These are phyloP conservation scores for Acropora tenuis DNA, from an alignment of 64 coral and sea anemone species.

Conservation along the genomic window DNA sequence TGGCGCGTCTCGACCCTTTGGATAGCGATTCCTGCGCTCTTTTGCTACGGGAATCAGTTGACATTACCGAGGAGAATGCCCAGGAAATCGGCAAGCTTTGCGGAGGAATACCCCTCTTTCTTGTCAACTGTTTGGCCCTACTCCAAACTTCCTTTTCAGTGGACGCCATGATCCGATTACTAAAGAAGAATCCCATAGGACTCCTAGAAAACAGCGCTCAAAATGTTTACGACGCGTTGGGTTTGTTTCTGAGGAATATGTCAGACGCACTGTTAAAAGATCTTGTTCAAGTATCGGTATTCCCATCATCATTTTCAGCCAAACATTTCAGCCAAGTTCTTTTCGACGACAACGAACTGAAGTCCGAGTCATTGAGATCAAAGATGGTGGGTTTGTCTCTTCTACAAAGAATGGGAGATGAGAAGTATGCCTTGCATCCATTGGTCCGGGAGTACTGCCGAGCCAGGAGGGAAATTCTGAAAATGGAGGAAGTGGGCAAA, in stretches of 20 bases:
- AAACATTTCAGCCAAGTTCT: neutral
- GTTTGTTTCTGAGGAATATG: neutral
- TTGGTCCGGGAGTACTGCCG: neutral
- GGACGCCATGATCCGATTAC: neutral
- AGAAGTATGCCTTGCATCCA: neutral
- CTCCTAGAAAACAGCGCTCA: neutral
- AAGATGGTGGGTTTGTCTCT: neutral
- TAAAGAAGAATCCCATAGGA: neutral
- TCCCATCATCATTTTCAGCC: neutral
- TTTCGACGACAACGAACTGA: neutral
- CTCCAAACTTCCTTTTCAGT: neutral
- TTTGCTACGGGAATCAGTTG: neutral
- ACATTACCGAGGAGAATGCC: neutral
- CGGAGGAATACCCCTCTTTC: neutral
- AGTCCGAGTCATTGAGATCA: neutral
- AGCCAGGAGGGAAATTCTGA: neutral
- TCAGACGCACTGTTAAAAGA: neutral
- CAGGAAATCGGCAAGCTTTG: neutral
- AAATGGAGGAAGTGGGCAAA: neutral
- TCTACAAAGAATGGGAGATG: neutral
- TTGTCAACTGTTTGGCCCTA: neutral
- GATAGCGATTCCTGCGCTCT: neutral
- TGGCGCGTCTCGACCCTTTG: slow-evolving; percentile 1
- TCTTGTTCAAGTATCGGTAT: neutral
- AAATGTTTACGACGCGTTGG: neutral